These are phyloP conservation scores for Chrysaora quinquecirrha DNA, from an alignment of 30 jellyfish, hydroid and myxozoan species.

Conservation along the genomic window DNA sequence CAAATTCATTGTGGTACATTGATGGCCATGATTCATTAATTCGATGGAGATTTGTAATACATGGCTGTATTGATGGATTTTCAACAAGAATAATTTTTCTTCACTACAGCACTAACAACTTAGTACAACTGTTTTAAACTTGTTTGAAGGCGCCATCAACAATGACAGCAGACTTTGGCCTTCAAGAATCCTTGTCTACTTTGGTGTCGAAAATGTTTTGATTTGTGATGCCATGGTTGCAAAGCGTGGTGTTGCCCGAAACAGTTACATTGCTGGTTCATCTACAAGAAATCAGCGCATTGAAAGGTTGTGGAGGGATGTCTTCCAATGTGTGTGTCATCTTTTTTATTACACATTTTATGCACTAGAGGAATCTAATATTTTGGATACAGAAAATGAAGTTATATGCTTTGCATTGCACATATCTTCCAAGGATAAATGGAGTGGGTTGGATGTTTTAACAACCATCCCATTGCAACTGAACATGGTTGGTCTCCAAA, in stretches of 20 bases:
- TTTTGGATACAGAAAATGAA: conserved; percentile 24
- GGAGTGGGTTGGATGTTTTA: conserved; percentile 14
- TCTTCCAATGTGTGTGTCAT: conserved; percentile 34
- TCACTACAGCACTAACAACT: conserved; percentile 30
- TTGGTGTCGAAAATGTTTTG: conserved; percentile 31
- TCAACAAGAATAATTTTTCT: conserved; percentile 6
- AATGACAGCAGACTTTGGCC: conserved; percentile 52
- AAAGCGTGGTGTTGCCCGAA: conserved; percentile 41
- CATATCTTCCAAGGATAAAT: conserved; percentile 17
- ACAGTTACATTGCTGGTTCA: conserved; percentile 54
- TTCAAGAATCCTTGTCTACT: conserved; percentile 12
- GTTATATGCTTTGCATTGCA: conserved; percentile 17
- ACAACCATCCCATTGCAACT: conserved; percentile 27
- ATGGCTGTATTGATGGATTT: conserved; percentile 24
- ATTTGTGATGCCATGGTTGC: conserved; percentile 35
- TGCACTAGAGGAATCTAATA: conserved; percentile 21
- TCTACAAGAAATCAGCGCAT: conserved; percentile 38
- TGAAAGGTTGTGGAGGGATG: conserved; percentile 42
- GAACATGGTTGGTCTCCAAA: conserved; percentile 24
- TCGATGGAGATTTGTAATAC: conserved; percentile 28
- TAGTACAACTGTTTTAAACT: conserved; percentile 20
- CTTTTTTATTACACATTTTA: conserved; percentile 14
- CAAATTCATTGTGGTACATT: conserved; percentile 27
- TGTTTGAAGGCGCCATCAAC: conserved; percentile 23
- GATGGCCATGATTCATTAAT: conserved; percentile 10